phyloP scores from a whole-genome alignment of 2,797 vertebrate species.

The Cynopterus sphinx region DNA sequence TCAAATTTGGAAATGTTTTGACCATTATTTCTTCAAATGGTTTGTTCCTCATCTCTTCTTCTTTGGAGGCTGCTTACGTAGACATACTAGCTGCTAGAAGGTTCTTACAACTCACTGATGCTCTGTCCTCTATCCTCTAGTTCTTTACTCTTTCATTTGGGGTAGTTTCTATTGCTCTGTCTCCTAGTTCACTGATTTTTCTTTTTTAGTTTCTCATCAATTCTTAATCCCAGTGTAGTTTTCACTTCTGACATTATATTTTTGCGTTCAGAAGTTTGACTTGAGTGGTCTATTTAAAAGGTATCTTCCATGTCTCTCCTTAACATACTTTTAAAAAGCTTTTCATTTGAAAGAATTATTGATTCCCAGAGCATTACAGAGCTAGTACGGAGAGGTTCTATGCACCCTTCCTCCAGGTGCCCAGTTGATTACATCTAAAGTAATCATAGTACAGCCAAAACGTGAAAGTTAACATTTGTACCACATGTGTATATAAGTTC shows the following conservation, averaged over 20 bases:
- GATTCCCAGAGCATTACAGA: background rate
- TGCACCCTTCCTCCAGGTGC: background rate
- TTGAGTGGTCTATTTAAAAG: background rate
- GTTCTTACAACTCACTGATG: background rate
- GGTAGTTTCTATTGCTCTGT: background rate
- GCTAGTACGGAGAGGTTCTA: background rate
- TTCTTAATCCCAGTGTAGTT: background rate
- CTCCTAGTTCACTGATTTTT: background rate
- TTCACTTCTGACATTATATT: background rate
- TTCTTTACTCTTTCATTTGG: background rate
- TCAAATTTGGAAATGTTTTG: background rate
- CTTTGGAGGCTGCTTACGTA: background rate
- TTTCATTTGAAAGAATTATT: background rate
- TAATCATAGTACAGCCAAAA: background rate
- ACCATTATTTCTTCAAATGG: background rate
- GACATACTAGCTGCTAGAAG: too few relatives aligned
- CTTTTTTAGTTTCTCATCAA: background rate
- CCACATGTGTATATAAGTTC: background rate
- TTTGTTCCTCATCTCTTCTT: background rate
- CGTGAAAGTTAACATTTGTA: background rate
- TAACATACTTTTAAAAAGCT: background rate
- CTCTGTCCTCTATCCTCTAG: background rate
- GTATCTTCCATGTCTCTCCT: background rate
- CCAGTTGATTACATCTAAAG: background rate
- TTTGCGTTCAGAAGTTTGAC: background rate